These are phyloP conservation scores for Channa striata DNA, from an alignment of 2,797 vertebrate genomes.

Conservation along the genomic window DNA sequence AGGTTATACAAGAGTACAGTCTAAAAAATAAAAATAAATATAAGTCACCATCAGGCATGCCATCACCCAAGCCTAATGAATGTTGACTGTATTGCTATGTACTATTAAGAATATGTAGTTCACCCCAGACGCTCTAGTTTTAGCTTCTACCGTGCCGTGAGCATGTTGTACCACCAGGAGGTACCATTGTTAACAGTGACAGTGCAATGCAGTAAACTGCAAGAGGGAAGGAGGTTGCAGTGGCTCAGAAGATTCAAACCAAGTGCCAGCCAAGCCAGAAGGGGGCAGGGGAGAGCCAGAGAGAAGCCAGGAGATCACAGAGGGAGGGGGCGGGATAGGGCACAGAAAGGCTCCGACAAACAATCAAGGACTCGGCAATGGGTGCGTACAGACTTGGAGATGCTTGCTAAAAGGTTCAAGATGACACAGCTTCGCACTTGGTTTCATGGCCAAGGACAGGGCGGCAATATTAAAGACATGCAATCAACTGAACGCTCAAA, in stretches of 20 bases:
- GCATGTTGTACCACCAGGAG: conserved; percentile 57
- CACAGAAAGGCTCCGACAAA: conserved; percentile 20
- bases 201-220: conserved; percentile 22
- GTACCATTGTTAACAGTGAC: conserved; percentile 54
- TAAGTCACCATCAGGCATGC: conserved; percentile 29
- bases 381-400: conserved; percentile 36
- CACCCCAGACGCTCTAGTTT: conserved; percentile 9
- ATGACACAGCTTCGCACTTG: neutral
- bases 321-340: conserved; percentile 6
- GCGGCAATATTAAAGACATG: neutral
- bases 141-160: conserved; percentile 20
- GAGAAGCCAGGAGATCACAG: conserved; percentile 54
- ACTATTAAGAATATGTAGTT: neutral
- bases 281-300: conserved; percentile 55
- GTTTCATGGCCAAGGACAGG: neutral
- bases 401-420: neutral
- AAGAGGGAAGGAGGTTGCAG: conserved; percentile 41
- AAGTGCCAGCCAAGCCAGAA: conserved; percentile 58
- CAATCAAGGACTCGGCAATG: conserved; percentile 35
- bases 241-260: conserved; percentile 42
- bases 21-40: too few species aligned
- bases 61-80: conserved; percentile 17
- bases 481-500: neutral
- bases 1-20: neutral
- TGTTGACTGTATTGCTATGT: neutral